A percentile compares a stretch with the other conserved stretches of the same genome.
Conservation (phyloP, 2,113 vertebrate genomes). For the Dissostichus mawsoni region DNA sequence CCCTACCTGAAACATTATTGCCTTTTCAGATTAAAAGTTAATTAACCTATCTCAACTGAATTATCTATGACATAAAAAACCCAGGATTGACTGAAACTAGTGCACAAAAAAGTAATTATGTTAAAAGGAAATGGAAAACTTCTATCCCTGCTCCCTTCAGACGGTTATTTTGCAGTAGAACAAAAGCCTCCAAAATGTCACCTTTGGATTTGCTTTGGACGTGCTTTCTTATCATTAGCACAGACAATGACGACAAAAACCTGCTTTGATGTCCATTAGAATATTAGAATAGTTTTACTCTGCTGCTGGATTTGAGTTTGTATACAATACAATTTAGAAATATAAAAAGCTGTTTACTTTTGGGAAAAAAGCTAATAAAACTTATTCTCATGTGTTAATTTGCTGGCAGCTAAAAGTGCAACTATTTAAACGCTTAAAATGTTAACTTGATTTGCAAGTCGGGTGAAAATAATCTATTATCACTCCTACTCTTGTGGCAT, state of each 20-base stretch:
- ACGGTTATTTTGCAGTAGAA: constrained; percentile 33
- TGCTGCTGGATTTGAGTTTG: neutral
- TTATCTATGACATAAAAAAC: constrained; percentile 16
- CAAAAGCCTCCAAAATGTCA: constrained; percentile 15
- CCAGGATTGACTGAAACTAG: neutral
- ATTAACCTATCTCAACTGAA: neutral
- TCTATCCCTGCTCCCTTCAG: neutral
- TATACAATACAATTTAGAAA: too few species aligned
- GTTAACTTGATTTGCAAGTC: neutral
- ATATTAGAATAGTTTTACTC: constrained; percentile 22
- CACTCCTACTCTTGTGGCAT: neutral
- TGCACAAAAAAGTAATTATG: constrained; percentile 22
- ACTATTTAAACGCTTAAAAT: neutral
- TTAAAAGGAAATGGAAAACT: neutral
- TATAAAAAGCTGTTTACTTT: neutral
- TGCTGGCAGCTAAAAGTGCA: neutral
- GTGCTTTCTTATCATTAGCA: constrained; percentile 24
- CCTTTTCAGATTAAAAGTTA: neutral
- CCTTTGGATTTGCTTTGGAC: constrained; percentile 10
- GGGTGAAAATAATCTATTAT: neutral
- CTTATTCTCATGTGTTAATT: neutral
- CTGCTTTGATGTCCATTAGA: neutral
- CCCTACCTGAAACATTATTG: too few species aligned
- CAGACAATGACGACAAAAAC: neutral
- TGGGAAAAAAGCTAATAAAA: neutral